Base-by-base conservation (phyloP, 2,888 invertebrate species). In the Torymus tubicola region DNA sequence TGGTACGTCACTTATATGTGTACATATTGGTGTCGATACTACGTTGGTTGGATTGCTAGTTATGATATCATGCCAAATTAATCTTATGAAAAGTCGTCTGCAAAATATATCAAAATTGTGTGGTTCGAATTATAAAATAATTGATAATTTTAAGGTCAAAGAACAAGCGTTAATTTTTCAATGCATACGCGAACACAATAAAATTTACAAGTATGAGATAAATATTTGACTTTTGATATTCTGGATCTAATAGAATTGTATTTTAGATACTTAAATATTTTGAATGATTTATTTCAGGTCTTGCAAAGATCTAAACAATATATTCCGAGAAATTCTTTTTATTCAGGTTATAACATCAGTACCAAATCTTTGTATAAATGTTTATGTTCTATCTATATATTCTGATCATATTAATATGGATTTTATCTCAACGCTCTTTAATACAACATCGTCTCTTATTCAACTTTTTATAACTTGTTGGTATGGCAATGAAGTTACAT, bases 401-500 rank as follows among this genome's bases (percentile, higher is more conserved):
- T 31, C 31, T 16, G 14, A 65, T 1, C 24, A 65, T 16, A 53
- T 67, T 4, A 70, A 50, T 12, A 52, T 71, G 57, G 65, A 75
- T 12, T 72, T 64, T 64, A 53, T 69, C 14, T 13, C 69, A 24
- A 67, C n/a, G 55, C 24, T 60, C 21, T 71, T 71, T n/a, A 52
- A 18, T 13, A 60, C 60, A 3, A 52, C 60, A 14, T 60, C 60
- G 14, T 21, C 71, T 0, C 52, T 71, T 2, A 50, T 71, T 52
- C 80, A 80, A 31, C 60, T 82, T 18, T 76, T 70, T 31, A 63
- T 82, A 58, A 60, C 75, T 8, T 82, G 82, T 50, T 82, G 82
- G 82, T 76, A 72, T 61, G 82, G 82, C 13, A 80, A 82, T 60
- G 77, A 80, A 55, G 69, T 82, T 21, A 24, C 52, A 11, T 60